These are phyloP conservation scores for Hyles lineata DNA, from an alignment of 2,888 invertebrate species.

Conservation along the genomic window DNA sequence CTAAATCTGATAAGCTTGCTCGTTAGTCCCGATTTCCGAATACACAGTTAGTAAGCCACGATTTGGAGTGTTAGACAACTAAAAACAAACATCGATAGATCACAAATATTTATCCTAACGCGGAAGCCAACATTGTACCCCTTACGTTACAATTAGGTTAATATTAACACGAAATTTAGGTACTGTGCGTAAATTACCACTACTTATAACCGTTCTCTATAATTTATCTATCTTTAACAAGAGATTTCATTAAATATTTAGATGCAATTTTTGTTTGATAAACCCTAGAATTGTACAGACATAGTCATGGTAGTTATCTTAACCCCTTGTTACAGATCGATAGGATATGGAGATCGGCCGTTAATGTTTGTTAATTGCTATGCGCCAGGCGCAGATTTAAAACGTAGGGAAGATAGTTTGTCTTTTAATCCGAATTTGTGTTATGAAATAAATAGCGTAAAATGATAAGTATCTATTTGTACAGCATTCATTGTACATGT, in stretches of 20 bases:
- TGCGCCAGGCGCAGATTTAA: background rate
- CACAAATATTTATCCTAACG: background rate
- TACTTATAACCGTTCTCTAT: background rate
- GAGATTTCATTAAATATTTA: no score
- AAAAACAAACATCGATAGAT: constrained; percentile 13
- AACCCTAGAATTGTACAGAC: no score
- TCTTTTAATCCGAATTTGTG: no score
- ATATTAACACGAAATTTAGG: background rate
- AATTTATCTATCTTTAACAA: no score
- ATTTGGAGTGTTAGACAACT: constrained; percentile 4
- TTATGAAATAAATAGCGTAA: no score
- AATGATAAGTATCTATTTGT: no score
- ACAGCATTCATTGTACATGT: no score
- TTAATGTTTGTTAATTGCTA: background rate
- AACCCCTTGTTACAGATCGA: no score
- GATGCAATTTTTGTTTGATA: no score
- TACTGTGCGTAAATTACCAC: background rate
- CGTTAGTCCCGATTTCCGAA: background rate
- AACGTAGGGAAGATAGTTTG: no score
- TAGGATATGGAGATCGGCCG: no score
- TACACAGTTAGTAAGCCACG: background rate
- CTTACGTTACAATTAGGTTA: background rate
- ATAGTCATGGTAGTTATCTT: no score
- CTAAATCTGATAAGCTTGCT: constrained; percentile 1
- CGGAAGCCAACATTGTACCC: constrained; percentile 1